Evolutionary conservation across 2,113 vertebrate genomes (phyloP), one percentile per base, ranked within the genome.

Genomic region (Myxocyprinus asiaticus): DNA sequence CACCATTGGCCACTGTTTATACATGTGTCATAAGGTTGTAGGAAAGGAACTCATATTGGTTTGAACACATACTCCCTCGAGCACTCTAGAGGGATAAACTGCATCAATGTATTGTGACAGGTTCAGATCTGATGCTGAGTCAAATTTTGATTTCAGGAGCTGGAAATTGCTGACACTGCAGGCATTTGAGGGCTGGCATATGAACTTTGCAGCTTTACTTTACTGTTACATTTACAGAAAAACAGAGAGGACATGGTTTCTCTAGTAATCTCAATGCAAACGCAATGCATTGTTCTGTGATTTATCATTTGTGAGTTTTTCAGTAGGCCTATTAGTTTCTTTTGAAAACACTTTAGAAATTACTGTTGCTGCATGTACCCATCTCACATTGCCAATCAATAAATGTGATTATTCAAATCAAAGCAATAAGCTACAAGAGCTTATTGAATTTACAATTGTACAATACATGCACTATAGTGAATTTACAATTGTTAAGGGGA

Each of bases 11-110:
- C 42, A 58, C 69, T 10, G 53, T 58, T n/a, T 15, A 71, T 58
- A 71, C 5, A 2, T 45, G 42, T 45, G 8, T 44, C 42, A 58
- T 58, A 71, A 71, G 7, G 51, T 58, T 42, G 58, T 7, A 44
- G 53, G 42, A 5, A 15, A 53, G 51, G 11, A 55, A 55, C 53
- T 55, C 53, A 5, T 14, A 55, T 55, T 55, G 53, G 5, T 71
- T 58, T 56, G 14, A 71, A 58, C 56, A 71, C 9, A 71, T 58
- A 10, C 7, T 55, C 56, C 68, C 11, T 56, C 69, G n/a, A 71
- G 42, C 53, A 58, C 22, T 8, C 53, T 45, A 15, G 58, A 71
- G 42, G 55, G 12, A 71, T 9, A 44, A 55, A 43, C 67, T 6
- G 1, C 33, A 55, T 56, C 53, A 71, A 51, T 44, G 68, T 71